phyloP scores from a whole-genome alignment of 2,797 vertebrate species.

The Schizopygopsis malacanthus region DNA sequence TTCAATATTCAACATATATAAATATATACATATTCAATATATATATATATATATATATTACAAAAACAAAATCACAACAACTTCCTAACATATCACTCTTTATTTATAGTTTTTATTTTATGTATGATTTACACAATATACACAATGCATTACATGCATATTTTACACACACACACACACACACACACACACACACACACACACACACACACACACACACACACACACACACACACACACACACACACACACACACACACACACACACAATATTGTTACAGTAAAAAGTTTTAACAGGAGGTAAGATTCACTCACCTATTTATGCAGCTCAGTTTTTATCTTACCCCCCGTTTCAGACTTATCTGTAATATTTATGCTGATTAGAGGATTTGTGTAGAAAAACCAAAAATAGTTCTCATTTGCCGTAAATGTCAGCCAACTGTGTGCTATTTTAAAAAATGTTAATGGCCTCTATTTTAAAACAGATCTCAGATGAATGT shows the following conservation, averaged over 20 bases:
- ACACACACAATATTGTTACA: too few relatives aligned
- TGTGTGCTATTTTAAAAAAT: slow-evolving; percentile 39
- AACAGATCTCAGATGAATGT: slow-evolving; percentile 18
- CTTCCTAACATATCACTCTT: neutral
- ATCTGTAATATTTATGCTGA: neutral
- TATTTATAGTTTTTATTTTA: too few relatives aligned
- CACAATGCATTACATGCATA: too few relatives aligned
- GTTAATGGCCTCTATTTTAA: slow-evolving; percentile 22
- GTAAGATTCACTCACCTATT: neutral
- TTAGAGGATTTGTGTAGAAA: neutral
- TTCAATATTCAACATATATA: too few relatives aligned
- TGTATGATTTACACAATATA: too few relatives aligned
- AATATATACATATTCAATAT: neutral
- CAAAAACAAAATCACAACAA: neutral
- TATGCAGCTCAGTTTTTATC: neutral
- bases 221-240: too few relatives aligned
- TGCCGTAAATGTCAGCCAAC: slow-evolving; percentile 22
- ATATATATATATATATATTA: too few relatives aligned
- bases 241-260: too few relatives aligned
- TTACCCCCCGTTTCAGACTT: neutral
- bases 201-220: too few relatives aligned
- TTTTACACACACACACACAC: too few relatives aligned
- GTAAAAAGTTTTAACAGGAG: neutral
- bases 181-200: too few relatives aligned
- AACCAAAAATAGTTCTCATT: slow-evolving; percentile 31